Base-by-base conservation (phyloP, 92 coral and sea anemone species). In the Ricordea florida region DNA sequence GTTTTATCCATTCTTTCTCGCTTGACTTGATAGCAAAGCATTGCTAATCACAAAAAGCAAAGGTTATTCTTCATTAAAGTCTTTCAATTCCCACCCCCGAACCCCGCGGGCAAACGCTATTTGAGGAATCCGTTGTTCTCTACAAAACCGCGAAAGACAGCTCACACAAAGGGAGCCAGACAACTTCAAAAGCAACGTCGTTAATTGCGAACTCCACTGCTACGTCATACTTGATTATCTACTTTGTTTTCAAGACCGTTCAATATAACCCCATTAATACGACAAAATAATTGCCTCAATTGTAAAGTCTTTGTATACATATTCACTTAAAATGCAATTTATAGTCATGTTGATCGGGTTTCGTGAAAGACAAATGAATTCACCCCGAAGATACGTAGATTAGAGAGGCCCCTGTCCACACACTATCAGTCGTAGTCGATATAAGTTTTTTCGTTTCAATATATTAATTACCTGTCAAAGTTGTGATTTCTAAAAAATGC, bases 321-420 rank as follows among this genome's bases (percentile, higher is more conserved):
- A 74, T 85, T 87, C 92, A 82, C 89, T 87, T 82, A 74, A 87
- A 87, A 82, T 87, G 71, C 89, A 87, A 87, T 83, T 82, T 67
- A 17, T 66, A 28, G 66, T 53, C 52, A n/a, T n/a, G 52, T 36
- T 70, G 42, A 55, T 55, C 37, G 49, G 22, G 51, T 53, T 70
- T 70, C 77, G 77, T 70, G 77, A 57, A 24, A 34, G 2, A 28
- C 13, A 70, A 49, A 69, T 52, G 64, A 50, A 68, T 69, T 69
- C 76, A 51, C 29, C 23, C n/a, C n/a, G n/a, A 27, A 28, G 52
- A 36, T 51, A 51, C 33, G 48, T 26, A 42, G 23, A 26, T 26
- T 15, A n/a, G 51, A 27, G 27, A 21, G 31, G 61, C 57, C 34
- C 17, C 41, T 35, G 35, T 26, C 48, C 35, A 37, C 9, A 49